Percentiles rank a stretch among this genome's conserved stretches.
Conservation (phyloP, 2,113 vertebrate genomes). For the Embiotoca jacksoni region DNA sequence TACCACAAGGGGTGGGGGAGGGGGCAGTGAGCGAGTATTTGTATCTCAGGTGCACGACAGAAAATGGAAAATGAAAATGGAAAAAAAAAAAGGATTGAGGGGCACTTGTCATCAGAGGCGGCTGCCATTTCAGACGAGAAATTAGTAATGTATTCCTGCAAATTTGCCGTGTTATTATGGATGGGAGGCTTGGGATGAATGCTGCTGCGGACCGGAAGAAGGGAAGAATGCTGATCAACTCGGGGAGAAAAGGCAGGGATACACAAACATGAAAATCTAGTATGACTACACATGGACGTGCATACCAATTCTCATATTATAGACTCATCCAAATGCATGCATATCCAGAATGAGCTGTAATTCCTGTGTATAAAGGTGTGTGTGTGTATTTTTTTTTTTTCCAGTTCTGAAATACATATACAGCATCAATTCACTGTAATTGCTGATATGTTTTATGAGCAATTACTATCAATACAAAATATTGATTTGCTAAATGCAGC, state of each 20-base stretch:
- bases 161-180: conserved; percentile 76
- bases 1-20: conserved; percentile 28
- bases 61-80: conserved; percentile 79
- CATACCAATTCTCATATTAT: not conserved
- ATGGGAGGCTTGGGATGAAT: conserved; percentile 30
- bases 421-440: conserved; percentile 11
- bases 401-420: not conserved
- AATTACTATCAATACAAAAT: conserved; percentile 39
- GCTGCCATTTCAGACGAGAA: conserved; percentile 74
- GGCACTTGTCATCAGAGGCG: conserved; percentile 72
- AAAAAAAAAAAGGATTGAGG: conserved; percentile 35
- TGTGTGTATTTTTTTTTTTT: not conserved
- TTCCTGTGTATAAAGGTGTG: not conserved
- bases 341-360: not conserved
- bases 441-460: conserved; percentile 29
- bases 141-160: conserved; percentile 81
- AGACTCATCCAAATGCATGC: not conserved
- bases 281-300: not conserved
- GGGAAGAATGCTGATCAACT: conserved; percentile 53
- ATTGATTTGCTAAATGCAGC: conserved; percentile 47
- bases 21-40: conserved; percentile 20
- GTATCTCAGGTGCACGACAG: conserved; percentile 79
- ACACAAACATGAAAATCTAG: not conserved
- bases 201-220: conserved; percentile 10
- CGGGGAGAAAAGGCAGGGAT: not conserved